Evolutionary conservation across 2,113 vertebrate species (phyloP).

Genomic region (Morone saxatilis): DNA sequence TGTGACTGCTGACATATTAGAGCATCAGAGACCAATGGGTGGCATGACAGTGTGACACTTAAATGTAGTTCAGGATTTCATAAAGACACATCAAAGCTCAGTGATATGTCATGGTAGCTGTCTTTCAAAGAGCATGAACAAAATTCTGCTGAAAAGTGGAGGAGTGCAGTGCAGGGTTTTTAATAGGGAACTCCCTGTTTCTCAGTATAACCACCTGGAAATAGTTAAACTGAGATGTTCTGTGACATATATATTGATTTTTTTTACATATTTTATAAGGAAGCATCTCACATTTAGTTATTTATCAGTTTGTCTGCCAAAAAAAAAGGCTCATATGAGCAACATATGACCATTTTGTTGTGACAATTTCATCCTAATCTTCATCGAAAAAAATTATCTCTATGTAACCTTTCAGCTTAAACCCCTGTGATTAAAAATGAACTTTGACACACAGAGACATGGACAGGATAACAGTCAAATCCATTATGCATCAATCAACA

Average conservation of each 20-base stretch:
- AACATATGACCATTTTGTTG: not conserved
- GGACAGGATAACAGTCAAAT: not conserved
- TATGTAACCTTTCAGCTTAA: constrained; percentile 17
- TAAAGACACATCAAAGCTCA: constrained; percentile 25
- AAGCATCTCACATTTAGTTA: not conserved
- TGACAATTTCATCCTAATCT: not conserved
- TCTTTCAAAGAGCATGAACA: not conserved
- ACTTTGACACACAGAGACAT: constrained; percentile 18
- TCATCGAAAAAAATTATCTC: not conserved
- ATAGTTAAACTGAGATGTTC: not conserved
- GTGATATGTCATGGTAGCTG: constrained; percentile 11
- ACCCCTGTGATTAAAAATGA: constrained; percentile 23
- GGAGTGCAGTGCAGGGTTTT: not conserved
- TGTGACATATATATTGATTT: not conserved
- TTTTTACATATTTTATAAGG: not conserved
- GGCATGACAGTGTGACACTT: constrained; percentile 42
- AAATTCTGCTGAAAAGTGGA: not conserved
- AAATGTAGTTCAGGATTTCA: constrained; percentile 48
- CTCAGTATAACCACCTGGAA: not conserved
- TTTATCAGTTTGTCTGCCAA: not conserved
- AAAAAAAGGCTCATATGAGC: not conserved
- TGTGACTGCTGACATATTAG: constrained; percentile 20
- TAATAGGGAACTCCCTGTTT: not conserved
- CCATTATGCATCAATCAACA: constrained; percentile 28
- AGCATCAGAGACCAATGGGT: constrained; percentile 26